These are phyloP conservation scores for Lamprotornis superbus DNA, from an alignment of 2,113 vertebrate species.

Conservation along the genomic window DNA sequence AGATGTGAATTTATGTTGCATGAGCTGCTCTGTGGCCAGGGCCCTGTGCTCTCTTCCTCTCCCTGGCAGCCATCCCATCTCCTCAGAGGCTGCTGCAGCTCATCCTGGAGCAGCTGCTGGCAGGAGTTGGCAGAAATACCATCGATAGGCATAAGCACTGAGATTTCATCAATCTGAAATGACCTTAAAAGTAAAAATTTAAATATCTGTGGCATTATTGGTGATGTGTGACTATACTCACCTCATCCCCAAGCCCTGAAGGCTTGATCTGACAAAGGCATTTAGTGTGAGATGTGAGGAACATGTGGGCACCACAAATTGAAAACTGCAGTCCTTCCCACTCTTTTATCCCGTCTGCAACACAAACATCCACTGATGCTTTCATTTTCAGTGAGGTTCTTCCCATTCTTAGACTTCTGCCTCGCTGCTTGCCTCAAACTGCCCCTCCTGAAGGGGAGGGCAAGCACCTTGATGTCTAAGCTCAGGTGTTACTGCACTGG, in stretches of 20 bases:
- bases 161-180: background rate
- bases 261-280: background rate
- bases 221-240: background rate
- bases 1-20: background rate
- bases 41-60: background rate
- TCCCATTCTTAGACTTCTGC: background rate
- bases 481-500: background rate
- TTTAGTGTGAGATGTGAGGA: background rate
- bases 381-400: background rate
- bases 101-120: background rate
- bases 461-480: background rate
- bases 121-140: background rate
- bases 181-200: background rate
- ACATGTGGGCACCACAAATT: fast-evolving
- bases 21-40: background rate
- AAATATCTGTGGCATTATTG: background rate
- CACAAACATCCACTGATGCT: background rate
- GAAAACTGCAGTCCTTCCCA: background rate
- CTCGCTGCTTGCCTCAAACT: background rate
- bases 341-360: background rate
- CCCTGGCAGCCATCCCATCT: background rate
- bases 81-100: background rate
- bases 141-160: background rate
- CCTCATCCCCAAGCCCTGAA: background rate
- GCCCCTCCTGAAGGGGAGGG: background rate